Evolutionary conservation across 2,113 vertebrate species (phyloP), one percentile per base, ranked within the genome.

Genomic region (Tympanuchus pallidicinctus): DNA sequence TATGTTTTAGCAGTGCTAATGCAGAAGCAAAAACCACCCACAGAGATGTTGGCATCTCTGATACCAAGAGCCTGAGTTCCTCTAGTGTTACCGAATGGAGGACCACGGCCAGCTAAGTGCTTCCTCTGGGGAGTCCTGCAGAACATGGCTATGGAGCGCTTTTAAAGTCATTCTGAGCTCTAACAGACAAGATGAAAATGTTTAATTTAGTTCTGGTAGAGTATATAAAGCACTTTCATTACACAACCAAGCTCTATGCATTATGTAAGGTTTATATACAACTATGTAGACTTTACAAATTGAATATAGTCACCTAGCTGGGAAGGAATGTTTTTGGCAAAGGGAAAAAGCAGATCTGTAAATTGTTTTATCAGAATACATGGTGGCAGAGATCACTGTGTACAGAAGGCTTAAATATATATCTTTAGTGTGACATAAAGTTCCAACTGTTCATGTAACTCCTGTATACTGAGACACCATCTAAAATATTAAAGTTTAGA

Each of bases 401-500:
- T 47, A 47, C 1, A 1, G 27, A 72, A 90, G 45, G 21, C 21
- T 16, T 83, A 71, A 83, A 86, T 19, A 56, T 6, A 3, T 28
- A 64, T 13, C 50, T 73, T 40, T 16, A 75, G 30, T 28, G 43
- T 42, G 21, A 93, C 43, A 79, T 17, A 36, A 72, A 79, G 43
- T 48, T 82, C 59, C 82, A 8, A 14, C 40, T 76, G 78, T 40
- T 38, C 64, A 88, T 73, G 18, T 63, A 25, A 80, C 24, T 11
- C 5, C 8, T 34, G 4, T 15, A 12, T 45, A 54, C 48, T 32
- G 30, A 66, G 48, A 80, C 5, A 73, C 8, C 28, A 59, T 74
- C 40, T 76, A 88, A 91, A 82, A 88, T 54, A 85, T 24, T 73
- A 32, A 52, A 78, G 24, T 60, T 89, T 42, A 84, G 36, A 59